Conservation (phyloP, 1,140 invertebrate genomes). For the Aphelinus atriplicis region DNA sequence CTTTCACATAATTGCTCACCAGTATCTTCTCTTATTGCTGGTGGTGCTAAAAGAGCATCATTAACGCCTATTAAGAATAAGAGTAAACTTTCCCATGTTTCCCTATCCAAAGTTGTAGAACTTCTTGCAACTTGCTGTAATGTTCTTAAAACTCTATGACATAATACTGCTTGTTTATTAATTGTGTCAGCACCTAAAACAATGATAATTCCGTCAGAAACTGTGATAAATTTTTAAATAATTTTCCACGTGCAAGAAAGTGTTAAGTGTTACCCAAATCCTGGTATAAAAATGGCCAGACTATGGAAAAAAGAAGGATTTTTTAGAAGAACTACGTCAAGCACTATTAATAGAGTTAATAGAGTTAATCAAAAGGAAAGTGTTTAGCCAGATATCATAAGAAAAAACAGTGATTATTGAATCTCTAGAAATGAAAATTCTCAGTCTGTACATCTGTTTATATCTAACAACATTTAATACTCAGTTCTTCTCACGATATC, state of each 20-base stretch:
- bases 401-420: too few relatives aligned
- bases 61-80: slow-evolving; percentile 93
- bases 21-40: slow-evolving; percentile 91
- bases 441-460: too few relatives aligned
- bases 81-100: slow-evolving; percentile 92
- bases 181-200: slow-evolving; percentile 84
- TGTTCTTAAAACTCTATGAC: slow-evolving; percentile 91
- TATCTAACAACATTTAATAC: too few relatives aligned
- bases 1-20: slow-evolving; percentile 95
- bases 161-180: slow-evolving; percentile 92
- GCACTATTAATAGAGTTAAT: slow-evolving; percentile 10
- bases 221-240: too few relatives aligned
- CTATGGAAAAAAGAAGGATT: slow-evolving; percentile 71
- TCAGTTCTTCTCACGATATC: too few relatives aligned
- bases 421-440: too few relatives aligned
- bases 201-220: not conserved
- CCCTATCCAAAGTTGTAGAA: slow-evolving; percentile 79
- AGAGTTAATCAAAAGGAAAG: not conserved
- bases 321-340: slow-evolving; percentile 19
- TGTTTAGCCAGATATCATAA: too few relatives aligned
- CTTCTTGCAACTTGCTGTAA: slow-evolving; percentile 87
- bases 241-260: slow-evolving; percentile 25
- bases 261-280: slow-evolving; percentile 76
- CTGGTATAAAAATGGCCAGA: slow-evolving; percentile 89
- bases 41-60: slow-evolving; percentile 89